Evolutionary conservation across 2,888 invertebrate genomes (phyloP), one percentile per base, ranked within the genome.

Genomic region (Eurois occulta): DNA sequence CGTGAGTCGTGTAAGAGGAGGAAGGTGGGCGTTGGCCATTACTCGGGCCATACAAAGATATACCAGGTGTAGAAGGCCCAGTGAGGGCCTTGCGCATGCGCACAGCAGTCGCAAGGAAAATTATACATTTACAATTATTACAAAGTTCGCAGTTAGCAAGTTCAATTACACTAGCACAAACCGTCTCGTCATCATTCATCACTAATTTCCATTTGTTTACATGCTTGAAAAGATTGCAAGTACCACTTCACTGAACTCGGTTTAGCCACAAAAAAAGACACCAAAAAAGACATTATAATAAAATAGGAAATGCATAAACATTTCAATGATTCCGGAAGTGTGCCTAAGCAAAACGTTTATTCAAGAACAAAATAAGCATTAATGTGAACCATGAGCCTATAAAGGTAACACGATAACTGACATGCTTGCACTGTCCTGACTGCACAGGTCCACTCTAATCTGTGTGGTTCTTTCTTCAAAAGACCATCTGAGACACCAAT

Each of bases 231-330:
- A 41, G n/a, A 67, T 72, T 67, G 7, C 52, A 55, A 32, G 52
- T 35, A 69, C 10, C 71, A 72, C 58, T 69, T 65, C 46, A 69
- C 58, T 82, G 83, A 52, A 55, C 28, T 72, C 68, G 32, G 65
- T 16, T 75, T 46, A 48, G 10, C 21, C 21, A 72, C 43, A 68
- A 73, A 70, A 67, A 73, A 43, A 6, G 18, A 7, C 32, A 32
- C 21, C n/a, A 72, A 66, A 46, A 72, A 46, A 43, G n/a, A n/a
- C n/a, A n/a, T n/a, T n/a, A n/a, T n/a, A n/a, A n/a, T 16, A 35
- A 35, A 55, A 55, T 60, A 48, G 28, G 52, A 66, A 60, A 62
- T 28, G 5, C 58, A 81, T n/a, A 72, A 76, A 65, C 46, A 16
- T 38, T 38, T 73, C 64, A 71, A 58, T 71, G 41, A 77, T 24